phyloP scores from a whole-genome alignment of 2,797 vertebrate species.

The Hipposideros larvatus region DNA sequence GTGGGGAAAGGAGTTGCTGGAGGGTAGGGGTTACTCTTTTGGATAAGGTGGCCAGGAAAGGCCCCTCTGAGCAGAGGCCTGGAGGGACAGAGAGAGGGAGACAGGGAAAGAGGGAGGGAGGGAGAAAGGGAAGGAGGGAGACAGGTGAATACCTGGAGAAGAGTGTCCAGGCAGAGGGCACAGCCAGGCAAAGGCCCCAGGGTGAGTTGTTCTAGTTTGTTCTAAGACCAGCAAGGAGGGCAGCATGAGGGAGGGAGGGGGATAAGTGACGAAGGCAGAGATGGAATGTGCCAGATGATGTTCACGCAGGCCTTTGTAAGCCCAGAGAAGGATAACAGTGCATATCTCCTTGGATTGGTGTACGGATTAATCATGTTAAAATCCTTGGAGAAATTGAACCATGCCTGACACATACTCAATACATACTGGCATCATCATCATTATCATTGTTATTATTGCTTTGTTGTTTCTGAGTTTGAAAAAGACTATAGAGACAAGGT shows the following conservation, averaged over 20 bases:
- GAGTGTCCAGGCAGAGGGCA: background rate
- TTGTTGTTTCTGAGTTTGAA: slow-evolving; percentile 8
- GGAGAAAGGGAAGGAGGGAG: no score
- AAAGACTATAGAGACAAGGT: background rate
- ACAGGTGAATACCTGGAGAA: background rate
- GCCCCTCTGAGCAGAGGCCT: background rate
- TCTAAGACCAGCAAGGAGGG: background rate
- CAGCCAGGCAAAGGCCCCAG: background rate
- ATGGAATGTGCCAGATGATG: background rate
- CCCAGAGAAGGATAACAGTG: background rate
- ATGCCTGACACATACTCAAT: background rate
- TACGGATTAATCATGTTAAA: background rate
- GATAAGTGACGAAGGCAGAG: background rate
- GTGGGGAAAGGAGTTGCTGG: background rate
- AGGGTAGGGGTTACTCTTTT: background rate
- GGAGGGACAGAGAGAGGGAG: background rate
- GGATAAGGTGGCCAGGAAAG: background rate
- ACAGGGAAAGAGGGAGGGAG: no score
- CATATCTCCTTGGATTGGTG: background rate
- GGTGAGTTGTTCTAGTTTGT: background rate
- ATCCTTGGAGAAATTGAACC: background rate
- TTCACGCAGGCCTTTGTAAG: background rate
- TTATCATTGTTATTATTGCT: background rate
- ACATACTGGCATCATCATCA: background rate
- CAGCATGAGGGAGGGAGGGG: no score